Base-by-base conservation (phyloP, 1,140 invertebrate genomes). In the Ladona fulva region DNA sequence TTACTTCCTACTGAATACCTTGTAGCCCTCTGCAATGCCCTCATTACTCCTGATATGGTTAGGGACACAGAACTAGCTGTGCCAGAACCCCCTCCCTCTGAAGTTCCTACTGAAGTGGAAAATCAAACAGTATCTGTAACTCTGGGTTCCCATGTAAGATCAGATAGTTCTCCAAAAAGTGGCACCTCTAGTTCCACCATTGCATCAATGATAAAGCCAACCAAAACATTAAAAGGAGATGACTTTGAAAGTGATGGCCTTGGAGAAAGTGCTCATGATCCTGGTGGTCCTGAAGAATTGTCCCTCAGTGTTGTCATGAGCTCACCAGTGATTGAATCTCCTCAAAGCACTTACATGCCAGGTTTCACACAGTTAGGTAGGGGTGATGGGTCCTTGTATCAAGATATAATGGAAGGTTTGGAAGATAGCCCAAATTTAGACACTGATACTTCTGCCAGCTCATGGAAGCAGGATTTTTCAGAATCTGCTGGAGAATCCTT, bases 151-250 rank as follows among this genome's bases (percentile, higher is more conserved):
- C 29, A 37, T 5, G 29, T 37, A 5, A 37, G 29, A 8, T 5
- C 29, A 37, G 29, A 37, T 5, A 37, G 29, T 37, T 37, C 29
- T 37, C 3, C 12, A 12, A 66, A 19, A 22, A 66, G 14, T 66
- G 52, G 52, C 16, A 3, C 14, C 14, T 3, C 52, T 19, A 37
- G 29, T 37, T 66, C 52, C 14, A 16, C 19, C 24, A n/a, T 84
- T 1, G 79, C 80, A 0, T 80, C 80, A 0, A 84, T 85, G 52
- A 85, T 85, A 24, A 84, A 84, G 77, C 83, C 83, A 0, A 83
- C 83, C 3, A 85, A 84, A 80, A 83, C 83, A n/a, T 80, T 85
- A 3, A 81, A 52, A 6, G 81, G 81, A 52, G 83, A 85, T 19
- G 83, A 85, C 12, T 11, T 79, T 0, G 52, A 22, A 66, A 66